phyloP scores from a whole-genome alignment of 2,888 invertebrate species.

The Sturmia bella region DNA sequence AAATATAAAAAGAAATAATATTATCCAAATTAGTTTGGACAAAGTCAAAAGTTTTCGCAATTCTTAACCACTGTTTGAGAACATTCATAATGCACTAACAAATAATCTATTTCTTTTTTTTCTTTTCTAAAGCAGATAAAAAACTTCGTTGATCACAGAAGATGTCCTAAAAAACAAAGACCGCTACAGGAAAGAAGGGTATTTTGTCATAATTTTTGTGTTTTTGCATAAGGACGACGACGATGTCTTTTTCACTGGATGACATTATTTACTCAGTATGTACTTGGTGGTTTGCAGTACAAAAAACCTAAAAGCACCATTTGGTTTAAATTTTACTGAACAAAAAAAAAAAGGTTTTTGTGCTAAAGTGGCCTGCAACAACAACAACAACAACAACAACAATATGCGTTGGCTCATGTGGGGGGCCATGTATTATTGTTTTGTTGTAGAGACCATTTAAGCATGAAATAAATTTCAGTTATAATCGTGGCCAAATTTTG shows the following conservation, averaged over 20 bases:
- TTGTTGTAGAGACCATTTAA: slow-evolving; percentile 60
- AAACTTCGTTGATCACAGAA: slow-evolving; percentile 35
- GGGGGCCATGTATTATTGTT: slow-evolving; percentile 71
- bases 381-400: slow-evolving; percentile 10
- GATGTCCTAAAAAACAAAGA: slow-evolving; percentile 25
- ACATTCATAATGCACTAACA: slow-evolving; percentile 4
- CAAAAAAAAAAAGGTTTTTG: neutral
- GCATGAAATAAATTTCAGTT: slow-evolving; percentile 66
- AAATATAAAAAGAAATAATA: no score
- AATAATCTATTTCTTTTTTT: slow-evolving; percentile 24
- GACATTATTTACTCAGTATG: slow-evolving; percentile 71
- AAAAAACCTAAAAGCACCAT: slow-evolving; percentile 39
- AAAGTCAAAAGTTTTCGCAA: no score
- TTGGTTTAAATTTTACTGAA: slow-evolving; percentile 50
- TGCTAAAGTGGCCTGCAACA: slow-evolving; percentile 1
- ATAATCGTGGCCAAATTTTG: slow-evolving; percentile 52
- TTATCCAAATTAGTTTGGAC: no score
- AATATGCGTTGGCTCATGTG: slow-evolving; percentile 67
- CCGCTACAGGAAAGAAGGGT: slow-evolving; percentile 43
- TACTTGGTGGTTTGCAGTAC: slow-evolving; percentile 64
- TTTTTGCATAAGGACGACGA: slow-evolving; percentile 70
- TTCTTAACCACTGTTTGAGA: slow-evolving; percentile 47
- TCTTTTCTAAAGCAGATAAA: slow-evolving; percentile 6
- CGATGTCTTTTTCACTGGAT: slow-evolving; percentile 71
- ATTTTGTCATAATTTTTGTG: slow-evolving; percentile 73